phyloP scores from a whole-genome alignment of 2,113 vertebrate genomes.

The Naja naja region DNA sequence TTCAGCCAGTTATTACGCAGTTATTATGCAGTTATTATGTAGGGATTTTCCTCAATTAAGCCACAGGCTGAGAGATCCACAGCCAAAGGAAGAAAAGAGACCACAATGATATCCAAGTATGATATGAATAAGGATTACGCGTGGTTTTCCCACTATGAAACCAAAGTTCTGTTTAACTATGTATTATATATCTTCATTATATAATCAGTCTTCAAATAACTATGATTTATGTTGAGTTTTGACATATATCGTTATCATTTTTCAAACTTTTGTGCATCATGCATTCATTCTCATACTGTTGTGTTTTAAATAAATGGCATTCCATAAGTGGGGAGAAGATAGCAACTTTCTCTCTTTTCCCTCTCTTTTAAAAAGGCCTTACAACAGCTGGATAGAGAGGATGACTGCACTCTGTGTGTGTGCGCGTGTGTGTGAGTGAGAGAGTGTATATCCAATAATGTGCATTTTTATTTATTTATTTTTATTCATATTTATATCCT shows the following conservation, averaged over 20 bases:
- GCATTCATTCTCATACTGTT: background rate
- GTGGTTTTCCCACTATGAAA: background rate
- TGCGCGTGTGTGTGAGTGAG: too few relatives aligned
- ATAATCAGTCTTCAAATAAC: background rate
- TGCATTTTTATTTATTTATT: too few relatives aligned
- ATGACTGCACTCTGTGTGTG: background rate
- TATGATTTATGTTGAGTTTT: background rate
- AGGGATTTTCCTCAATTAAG: slow-evolving; percentile 5
- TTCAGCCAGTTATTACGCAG: slow-evolving; percentile 26
- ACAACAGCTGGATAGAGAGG: background rate
- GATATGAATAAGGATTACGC: slow-evolving; percentile 12
- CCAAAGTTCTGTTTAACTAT: background rate
- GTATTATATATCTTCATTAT: slow-evolving; percentile 6
- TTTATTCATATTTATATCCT: too few relatives aligned
- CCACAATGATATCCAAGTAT: slow-evolving; percentile 15
- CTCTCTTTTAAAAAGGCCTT: background rate
- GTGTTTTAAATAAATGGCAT: background rate
- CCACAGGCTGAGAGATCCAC: slow-evolving; percentile 18
- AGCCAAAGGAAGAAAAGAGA: slow-evolving; percentile 10
- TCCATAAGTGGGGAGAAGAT: background rate
- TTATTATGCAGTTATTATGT: slow-evolving; percentile 22
- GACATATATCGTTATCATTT: slow-evolving; percentile 35
- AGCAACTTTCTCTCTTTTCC: background rate
- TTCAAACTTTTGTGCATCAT: background rate
- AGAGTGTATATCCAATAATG: too few relatives aligned